Evolutionary conservation across 2,888 invertebrate species (phyloP).

Genomic region (Pogonocherus hispidulus): DNA sequence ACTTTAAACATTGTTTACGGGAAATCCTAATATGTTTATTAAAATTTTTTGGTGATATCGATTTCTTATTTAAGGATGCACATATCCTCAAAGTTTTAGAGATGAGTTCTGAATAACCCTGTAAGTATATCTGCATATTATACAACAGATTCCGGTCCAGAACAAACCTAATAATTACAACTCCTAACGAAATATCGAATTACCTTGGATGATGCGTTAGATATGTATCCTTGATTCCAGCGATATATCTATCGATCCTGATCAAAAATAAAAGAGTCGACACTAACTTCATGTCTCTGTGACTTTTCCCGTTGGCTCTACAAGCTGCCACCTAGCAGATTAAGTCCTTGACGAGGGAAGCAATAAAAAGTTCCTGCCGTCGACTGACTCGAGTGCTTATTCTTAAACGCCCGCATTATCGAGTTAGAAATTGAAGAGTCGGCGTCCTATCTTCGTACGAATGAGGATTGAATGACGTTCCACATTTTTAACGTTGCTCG

Average conservation of each 20-base stretch:
- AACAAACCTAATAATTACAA: no score
- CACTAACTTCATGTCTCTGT: neutral
- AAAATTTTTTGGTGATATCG: no score
- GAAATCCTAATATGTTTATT: no score
- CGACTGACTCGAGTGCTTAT: slow-evolving; percentile 3
- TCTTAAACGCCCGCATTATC: slow-evolving; percentile 4
- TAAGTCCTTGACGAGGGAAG: slow-evolving; percentile 4
- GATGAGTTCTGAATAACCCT: no score
- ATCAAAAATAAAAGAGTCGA: neutral
- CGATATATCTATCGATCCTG: neutral
- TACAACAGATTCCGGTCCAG: no score
- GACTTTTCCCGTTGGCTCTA: neutral
- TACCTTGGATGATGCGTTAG: neutral
- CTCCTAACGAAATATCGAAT: no score
- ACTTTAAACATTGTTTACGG: no score
- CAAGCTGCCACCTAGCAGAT: neutral
- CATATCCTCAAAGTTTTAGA: no score
- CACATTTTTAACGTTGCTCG: neutral
- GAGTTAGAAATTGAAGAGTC: neutral
- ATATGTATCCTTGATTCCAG: neutral
- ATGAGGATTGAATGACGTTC: neutral
- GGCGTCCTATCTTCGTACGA: neutral
- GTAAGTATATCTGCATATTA: no score
- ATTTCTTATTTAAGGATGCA: no score
- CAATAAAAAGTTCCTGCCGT: neutral